A percentile compares a stretch with the other conserved stretches of the same genome.
phyloP scores from a whole-genome alignment of 2,888 invertebrate genomes.

The Papilio gigon region DNA sequence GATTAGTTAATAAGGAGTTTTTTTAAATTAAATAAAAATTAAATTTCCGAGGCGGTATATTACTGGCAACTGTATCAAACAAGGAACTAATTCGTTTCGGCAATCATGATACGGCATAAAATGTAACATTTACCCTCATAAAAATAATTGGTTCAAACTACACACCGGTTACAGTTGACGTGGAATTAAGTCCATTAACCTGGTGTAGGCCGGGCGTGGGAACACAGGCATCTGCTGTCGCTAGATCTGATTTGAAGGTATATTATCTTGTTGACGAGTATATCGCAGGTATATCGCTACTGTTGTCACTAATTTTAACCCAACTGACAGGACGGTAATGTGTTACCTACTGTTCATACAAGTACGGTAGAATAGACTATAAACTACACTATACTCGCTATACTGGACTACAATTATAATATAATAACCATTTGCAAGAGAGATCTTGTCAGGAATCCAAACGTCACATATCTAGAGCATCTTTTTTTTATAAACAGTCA shows the following conservation, averaged over 20 bases:
- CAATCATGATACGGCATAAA: conserved; percentile 26
- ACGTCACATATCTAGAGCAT: no score
- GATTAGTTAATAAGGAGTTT: background rate
- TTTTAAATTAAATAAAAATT: background rate
- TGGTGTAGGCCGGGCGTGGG: conserved; percentile 27
- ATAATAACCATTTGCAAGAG: no score
- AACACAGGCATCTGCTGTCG: conserved; percentile 17
- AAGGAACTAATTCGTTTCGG: conserved; percentile 20
- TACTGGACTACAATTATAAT: no score
- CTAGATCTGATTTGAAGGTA: conserved; percentile 19
- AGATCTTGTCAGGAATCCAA: no score
- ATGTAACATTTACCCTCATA: conserved; percentile 30
- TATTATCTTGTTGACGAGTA: background rate
- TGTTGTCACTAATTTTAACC: no score
- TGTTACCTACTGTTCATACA: no score
- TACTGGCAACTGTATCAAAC: conserved; percentile 24
- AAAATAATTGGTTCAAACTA: conserved; percentile 40
- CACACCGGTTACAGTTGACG: conserved; percentile 27
- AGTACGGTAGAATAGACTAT: no score
- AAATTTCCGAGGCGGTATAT: background rate
- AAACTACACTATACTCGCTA: no score
- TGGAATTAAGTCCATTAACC: conserved; percentile 30
- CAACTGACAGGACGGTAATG: no score
- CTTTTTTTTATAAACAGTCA: no score
- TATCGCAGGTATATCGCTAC: no score